phyloP scores from a whole-genome alignment of 2,113 vertebrate species.

The Percopsis transmontana region DNA sequence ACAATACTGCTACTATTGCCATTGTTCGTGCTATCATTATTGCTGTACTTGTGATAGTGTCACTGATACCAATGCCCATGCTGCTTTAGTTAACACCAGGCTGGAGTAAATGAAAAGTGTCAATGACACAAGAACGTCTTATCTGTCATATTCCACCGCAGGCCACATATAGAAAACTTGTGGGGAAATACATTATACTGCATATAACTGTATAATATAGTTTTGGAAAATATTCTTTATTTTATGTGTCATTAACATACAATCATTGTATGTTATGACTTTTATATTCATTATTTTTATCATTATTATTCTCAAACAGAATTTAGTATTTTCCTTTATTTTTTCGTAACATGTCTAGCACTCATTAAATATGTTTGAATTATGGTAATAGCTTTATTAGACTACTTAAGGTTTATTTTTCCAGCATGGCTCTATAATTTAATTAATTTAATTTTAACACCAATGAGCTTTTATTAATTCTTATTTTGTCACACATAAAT shows the following conservation, averaged over 20 bases:
- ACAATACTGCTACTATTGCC: slow-evolving; percentile 82
- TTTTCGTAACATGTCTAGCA: too few species aligned
- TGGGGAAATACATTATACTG: too few species aligned
- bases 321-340: too few species aligned
- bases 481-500: neutral
- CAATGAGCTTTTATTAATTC: neutral
- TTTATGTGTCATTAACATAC: neutral
- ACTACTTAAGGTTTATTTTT: too few species aligned
- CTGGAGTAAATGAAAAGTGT: slow-evolving; percentile 60
- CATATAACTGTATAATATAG: neutral
- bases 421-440: too few species aligned
- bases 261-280: neutral
- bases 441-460: too few species aligned
- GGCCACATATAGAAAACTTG: neutral
- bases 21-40: slow-evolving; percentile 83
- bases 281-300: neutral
- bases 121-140: slow-evolving; percentile 15
- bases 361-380: too few species aligned
- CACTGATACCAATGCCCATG: slow-evolving; percentile 81
- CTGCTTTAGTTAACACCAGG: slow-evolving; percentile 74
- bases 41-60: slow-evolving; percentile 82
- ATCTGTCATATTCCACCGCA: neutral
- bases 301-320: too few species aligned
- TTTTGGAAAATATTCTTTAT: neutral
- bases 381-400: too few species aligned